A percentile compares a stretch with the other conserved stretches of the same genome.
These are phyloP conservation scores for Poecilia gillii DNA, from an alignment of 2,797 vertebrate species.

Conservation along the genomic window DNA sequence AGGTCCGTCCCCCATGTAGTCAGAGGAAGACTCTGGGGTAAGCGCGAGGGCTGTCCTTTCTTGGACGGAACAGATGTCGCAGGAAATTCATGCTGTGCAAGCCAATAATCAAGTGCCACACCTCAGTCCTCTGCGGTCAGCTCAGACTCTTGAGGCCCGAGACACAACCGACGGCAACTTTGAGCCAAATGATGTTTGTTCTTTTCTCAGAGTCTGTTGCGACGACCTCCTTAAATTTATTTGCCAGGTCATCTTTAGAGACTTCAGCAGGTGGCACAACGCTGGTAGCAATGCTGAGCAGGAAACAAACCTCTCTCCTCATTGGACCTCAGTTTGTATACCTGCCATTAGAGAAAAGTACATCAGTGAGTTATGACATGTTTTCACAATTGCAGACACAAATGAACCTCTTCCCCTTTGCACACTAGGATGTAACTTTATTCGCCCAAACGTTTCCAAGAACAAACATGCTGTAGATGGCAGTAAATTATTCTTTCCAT, in stretches of 20 bases:
- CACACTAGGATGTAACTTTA: neutral
- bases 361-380: neutral
- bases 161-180: neutral
- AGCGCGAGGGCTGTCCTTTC: neutral
- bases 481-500: neutral
- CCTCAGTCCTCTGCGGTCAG: neutral
- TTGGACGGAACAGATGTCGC: neutral
- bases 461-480: neutral
- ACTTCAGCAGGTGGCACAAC: neutral
- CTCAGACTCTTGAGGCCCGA: neutral
- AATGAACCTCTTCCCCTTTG: neutral
- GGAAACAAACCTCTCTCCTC: neutral
- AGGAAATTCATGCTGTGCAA: neutral
- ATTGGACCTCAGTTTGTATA: neutral
- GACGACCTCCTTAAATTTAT: neutral
- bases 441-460: neutral
- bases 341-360: neutral
- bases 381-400: neutral
- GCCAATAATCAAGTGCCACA: too few relatives aligned
- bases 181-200: neutral
- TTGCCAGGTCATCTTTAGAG: neutral
- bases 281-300: neutral
- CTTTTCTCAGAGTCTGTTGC: neutral
- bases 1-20: neutral
- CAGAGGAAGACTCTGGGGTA: neutral